Percentiles rank a stretch among this genome's conserved stretches.
Conservation (phyloP, 2,888 invertebrate genomes). For the Tubiluchus corallicola region DNA sequence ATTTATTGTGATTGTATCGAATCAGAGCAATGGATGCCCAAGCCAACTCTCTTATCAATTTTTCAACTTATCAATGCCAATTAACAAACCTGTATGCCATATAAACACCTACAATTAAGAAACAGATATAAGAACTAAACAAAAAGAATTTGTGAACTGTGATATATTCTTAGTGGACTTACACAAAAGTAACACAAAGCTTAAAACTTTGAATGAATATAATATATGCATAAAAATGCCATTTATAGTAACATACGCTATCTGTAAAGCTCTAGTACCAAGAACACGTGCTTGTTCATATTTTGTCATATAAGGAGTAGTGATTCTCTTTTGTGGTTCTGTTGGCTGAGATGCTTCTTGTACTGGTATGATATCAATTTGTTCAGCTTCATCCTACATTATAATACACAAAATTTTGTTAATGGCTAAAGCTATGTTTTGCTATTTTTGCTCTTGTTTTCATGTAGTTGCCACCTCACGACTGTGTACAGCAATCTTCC, state of each 20-base stretch:
- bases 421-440: too few species aligned
- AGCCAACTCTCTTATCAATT: too few species aligned
- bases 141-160: not conserved
- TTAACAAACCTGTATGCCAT: not conserved
- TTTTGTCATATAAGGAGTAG: slow-evolving; percentile 97
- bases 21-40: too few species aligned
- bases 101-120: not conserved
- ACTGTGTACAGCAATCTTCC: too few species aligned
- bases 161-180: not conserved
- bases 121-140: not conserved
- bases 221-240: too few species aligned
- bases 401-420: slow-evolving; percentile 8
- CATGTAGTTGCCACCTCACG: too few species aligned
- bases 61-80: too few species aligned
- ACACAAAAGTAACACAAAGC: too few species aligned
- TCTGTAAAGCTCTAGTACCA: slow-evolving; percentile 91
- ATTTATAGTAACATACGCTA: slow-evolving; percentile 40
- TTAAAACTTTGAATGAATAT: too few species aligned
- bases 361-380: slow-evolving; percentile 59
- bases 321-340: slow-evolving; percentile 52
- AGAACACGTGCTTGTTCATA: slow-evolving; percentile 76
- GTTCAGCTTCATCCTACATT: slow-evolving; percentile 58
- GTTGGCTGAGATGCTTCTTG: slow-evolving; percentile 55
- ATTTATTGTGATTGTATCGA: too few species aligned
- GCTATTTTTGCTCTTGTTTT: too few species aligned